These are phyloP conservation scores for Danio tinwini DNA, from an alignment of 2,797 vertebrate species.

Conservation along the genomic window DNA sequence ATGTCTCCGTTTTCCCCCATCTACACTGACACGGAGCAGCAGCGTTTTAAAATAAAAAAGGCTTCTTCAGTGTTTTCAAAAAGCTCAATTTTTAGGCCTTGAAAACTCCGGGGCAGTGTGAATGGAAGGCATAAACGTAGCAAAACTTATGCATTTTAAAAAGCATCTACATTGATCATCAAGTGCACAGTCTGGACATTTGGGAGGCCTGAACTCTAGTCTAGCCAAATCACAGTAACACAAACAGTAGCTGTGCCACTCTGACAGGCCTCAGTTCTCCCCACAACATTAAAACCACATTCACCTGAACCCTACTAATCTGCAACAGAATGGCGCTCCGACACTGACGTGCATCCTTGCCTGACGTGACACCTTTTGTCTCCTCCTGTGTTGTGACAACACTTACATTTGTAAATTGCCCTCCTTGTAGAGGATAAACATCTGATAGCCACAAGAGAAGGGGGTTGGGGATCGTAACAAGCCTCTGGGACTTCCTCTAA, in stretches of 20 bases:
- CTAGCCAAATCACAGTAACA: slow-evolving; percentile 16
- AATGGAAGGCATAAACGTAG: no score
- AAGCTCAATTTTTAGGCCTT: no score
- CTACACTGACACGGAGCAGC: no score
- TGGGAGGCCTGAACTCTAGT: slow-evolving; percentile 5
- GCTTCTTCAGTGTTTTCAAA: no score
- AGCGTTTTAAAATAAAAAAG: no score
- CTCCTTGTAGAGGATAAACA: slow-evolving; percentile 57
- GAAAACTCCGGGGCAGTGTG: no score
- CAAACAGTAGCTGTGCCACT: slow-evolving; percentile 27
- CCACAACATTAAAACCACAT: slow-evolving; percentile 37
- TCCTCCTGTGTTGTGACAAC: slow-evolving; percentile 59
- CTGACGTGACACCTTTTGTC: slow-evolving; percentile 54
- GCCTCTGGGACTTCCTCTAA: slow-evolving; percentile 55
- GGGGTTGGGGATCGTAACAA: slow-evolving; percentile 49
- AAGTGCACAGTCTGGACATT: no score
- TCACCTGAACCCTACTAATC: slow-evolving; percentile 49
- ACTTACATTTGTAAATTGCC: slow-evolving; percentile 61
- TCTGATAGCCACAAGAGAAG: slow-evolving; percentile 58
- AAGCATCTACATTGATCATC: no score
- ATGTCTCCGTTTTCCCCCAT: no score
- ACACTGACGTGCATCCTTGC: slow-evolving; percentile 45
- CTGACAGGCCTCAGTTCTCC: slow-evolving; percentile 14
- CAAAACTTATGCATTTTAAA: no score
- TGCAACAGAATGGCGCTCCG: slow-evolving; percentile 49